Percentiles rank a stretch among this genome's conserved stretches.
phyloP scores from a whole-genome alignment of 2,113 vertebrate species.

The Naja naja region DNA sequence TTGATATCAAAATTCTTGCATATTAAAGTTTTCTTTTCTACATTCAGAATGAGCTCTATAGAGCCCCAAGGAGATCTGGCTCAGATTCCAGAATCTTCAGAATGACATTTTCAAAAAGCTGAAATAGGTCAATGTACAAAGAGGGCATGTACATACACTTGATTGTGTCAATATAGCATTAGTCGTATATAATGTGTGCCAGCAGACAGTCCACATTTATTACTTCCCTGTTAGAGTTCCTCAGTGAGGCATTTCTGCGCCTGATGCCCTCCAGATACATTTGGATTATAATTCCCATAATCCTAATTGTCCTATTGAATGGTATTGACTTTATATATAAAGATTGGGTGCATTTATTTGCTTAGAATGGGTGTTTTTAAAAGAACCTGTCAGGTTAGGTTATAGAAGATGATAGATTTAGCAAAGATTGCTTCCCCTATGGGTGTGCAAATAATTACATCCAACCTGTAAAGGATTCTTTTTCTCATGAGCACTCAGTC shows the following conservation, averaged over 20 bases:
- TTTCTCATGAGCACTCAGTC: neutral
- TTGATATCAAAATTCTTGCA: neutral
- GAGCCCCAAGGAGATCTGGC: neutral
- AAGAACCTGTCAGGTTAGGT: neutral
- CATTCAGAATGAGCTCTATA: neutral
- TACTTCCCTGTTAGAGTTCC: neutral
- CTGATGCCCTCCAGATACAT: neutral
- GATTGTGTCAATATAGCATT: neutral
- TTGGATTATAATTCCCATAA: neutral
- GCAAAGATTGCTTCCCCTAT: neutral
- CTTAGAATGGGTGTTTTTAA: neutral
- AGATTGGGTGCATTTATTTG: neutral
- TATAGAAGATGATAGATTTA: neutral
- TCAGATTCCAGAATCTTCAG: neutral
- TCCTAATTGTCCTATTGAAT: neutral
- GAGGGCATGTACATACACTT: neutral
- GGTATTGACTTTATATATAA: neutral
- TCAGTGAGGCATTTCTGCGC: neutral
- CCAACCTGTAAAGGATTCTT: neutral
- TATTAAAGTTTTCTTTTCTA: neutral
- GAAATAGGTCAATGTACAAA: neutral
- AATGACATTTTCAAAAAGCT: neutral
- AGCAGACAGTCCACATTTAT: neutral
- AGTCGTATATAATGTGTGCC: neutral
- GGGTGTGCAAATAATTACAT: fast-evolving